A percentile compares a stretch with the other conserved stretches of the same genome.
Conservation (phyloP, 2,113 vertebrate species). For the Periophthalmus modestus region DNA sequence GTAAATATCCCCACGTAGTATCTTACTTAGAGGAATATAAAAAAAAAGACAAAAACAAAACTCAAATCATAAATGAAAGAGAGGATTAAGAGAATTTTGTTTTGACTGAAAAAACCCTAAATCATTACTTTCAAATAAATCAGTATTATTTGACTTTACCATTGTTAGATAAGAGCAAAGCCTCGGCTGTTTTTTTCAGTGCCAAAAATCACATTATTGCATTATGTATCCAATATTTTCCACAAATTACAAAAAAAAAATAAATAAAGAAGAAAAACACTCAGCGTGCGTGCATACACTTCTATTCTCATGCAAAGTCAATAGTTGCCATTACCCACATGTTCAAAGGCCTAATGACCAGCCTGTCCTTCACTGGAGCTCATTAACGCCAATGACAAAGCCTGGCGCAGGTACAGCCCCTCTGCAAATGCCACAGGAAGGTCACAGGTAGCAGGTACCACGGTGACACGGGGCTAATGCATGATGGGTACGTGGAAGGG, state of each 20-base stretch:
- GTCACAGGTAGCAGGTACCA: constrained; percentile 29
- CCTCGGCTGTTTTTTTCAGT: background rate
- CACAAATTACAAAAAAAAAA: background rate
- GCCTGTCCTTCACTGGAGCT: constrained; percentile 53
- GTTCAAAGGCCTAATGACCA: constrained; percentile 49
- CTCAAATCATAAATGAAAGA: too few relatives aligned
- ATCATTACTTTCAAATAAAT: too few relatives aligned
- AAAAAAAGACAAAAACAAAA: too few relatives aligned
- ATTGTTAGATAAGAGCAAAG: too few relatives aligned
- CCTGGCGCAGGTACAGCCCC: constrained; percentile 46
- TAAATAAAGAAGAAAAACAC: background rate
- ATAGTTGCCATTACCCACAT: constrained; percentile 44
- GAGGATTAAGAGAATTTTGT: too few relatives aligned
- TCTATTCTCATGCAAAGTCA: constrained; percentile 47
- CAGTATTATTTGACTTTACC: too few relatives aligned
- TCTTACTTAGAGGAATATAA: too few relatives aligned
- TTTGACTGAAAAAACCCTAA: too few relatives aligned
- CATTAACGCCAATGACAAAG: constrained; percentile 60
- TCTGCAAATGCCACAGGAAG: constrained; percentile 56
- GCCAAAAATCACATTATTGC: background rate
- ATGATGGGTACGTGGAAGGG: constrained; percentile 22
- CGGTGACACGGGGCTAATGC: constrained; percentile 29
- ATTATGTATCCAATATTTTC: background rate
- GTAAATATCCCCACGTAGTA: too few relatives aligned
- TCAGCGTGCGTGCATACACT: background rate